Evolutionary conservation across 2,797 vertebrate species (phyloP), one percentile per base, ranked within the genome.

Genomic region (Aeoliscus strigatus): DNA sequence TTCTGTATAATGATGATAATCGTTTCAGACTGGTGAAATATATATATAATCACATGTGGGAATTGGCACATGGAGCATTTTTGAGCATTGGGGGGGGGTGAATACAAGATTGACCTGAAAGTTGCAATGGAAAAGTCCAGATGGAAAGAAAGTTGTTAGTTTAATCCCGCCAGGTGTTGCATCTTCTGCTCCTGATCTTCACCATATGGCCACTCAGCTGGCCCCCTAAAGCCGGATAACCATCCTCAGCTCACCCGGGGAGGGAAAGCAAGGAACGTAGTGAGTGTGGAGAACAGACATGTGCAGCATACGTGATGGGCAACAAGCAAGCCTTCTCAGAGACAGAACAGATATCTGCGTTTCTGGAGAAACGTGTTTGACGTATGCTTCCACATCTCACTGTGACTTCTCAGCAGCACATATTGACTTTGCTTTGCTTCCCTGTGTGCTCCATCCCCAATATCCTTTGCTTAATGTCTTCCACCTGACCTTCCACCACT

Each of bases 161-260:
- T 38, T 43, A 37, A 65, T 66, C 54, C 55, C 55, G 60, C 54
- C 74, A 80, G 73, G 67, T 80, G 70, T 64, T 54, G 55, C 38
- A 49, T 69, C 61, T 66, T 71, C 49, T 56, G 45, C 37, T 61
- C 37, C 39, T 79, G 65, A 72, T 66, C 63, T 45, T 28, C 49
- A 49, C 78, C 77, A 80, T 80, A 81, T 77, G 82, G 76, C 47
- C 45, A 41, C 41, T 61, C 65, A 79, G 70, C 61, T 69, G 62
- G 57, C 35, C 40, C 28, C 18, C 39, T 62, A 71, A 81, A 70
- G 57, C 70, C 39, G 44, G 71, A 75, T 68, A 60, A 70, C 21
- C 12, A 50, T 39, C 50, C 37, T 72, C 25, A 66, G 59, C 28
- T 52, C 27, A 28, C 23, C 28, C 56, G 30, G 40, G 38, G 37